phyloP scores from a whole-genome alignment of 2,113 vertebrate genomes.

The Gallinago undulata region DNA sequence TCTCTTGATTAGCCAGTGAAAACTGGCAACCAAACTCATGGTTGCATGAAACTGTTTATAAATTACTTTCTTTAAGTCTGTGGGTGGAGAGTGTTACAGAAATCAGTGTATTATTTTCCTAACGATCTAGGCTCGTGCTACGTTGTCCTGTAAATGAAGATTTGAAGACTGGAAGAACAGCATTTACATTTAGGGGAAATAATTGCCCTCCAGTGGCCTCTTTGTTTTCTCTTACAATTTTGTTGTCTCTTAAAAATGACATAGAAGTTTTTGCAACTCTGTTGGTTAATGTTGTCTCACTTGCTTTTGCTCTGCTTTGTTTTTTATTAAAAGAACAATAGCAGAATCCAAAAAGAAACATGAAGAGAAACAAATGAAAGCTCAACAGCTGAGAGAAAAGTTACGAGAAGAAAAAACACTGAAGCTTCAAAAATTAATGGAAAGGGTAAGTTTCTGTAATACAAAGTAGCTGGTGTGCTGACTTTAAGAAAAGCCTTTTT shows the following conservation, averaged over 20 bases:
- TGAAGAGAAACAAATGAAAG: slow-evolving; percentile 99
- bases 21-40: neutral
- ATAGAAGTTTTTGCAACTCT: neutral
- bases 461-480: neutral
- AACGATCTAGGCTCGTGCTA: accelerated
- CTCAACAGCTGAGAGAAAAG: slow-evolving; percentile 96
- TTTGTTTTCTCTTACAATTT: neutral
- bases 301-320: slow-evolving; percentile 9
- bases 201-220: neutral
- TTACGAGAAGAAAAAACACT: slow-evolving; percentile 95
- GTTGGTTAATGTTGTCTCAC: neutral
- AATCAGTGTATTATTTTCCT: neutral
- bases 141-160: neutral
- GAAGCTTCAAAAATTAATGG: slow-evolving; percentile 96
- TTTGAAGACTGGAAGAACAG: neutral
- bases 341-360: slow-evolving; percentile 99
- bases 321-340: slow-evolving; percentile 87
- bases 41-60: neutral
- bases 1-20: neutral
- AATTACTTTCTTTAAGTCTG: neutral
- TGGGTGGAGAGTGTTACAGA: neutral
- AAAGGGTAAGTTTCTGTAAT: slow-evolving; percentile 83
- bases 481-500: neutral
- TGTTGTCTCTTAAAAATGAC: neutral
- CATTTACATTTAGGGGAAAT: neutral